These are phyloP conservation scores for Onychomys torridus DNA, from an alignment of 2,797 vertebrate species.

Conservation along the genomic window DNA sequence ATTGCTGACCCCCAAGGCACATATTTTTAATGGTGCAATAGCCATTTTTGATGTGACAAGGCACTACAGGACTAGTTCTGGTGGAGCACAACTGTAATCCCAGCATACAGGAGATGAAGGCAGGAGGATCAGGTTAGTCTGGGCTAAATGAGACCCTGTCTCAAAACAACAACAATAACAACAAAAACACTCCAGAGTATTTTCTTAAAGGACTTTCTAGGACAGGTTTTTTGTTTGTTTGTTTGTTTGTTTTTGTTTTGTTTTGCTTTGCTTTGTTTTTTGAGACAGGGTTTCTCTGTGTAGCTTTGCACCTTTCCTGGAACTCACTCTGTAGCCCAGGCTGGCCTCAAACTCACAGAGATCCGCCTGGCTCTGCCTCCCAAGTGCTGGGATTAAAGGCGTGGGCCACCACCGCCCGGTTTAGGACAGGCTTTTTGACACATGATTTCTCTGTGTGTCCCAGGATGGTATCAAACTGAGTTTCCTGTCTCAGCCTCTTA, in stretches of 20 bases:
- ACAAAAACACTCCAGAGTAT: neutral
- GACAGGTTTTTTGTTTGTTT: neutral
- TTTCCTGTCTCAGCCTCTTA: neutral
- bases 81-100: neutral
- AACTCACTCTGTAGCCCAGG: too few relatives aligned
- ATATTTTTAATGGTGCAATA: neutral
- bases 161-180: neutral
- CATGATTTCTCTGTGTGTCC: neutral
- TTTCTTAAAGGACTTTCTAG: neutral
- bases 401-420: too few relatives aligned
- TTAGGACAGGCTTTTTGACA: neutral
- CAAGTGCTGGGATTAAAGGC: too few relatives aligned
- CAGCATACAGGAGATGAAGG: neutral
- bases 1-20: neutral
- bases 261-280: too few relatives aligned
- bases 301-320: too few relatives aligned
- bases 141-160: neutral
- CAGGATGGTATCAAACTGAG: neutral
- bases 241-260: too few relatives aligned
- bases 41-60: neutral
- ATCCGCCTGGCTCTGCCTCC: too few relatives aligned
- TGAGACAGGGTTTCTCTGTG: too few relatives aligned
- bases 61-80: neutral
- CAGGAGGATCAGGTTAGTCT: neutral
- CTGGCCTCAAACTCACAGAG: too few relatives aligned